Evolutionary conservation across 2,888 invertebrate genomes (phyloP), one percentile per base, ranked within the genome.

Genomic region (Harmothoe impar): DNA sequence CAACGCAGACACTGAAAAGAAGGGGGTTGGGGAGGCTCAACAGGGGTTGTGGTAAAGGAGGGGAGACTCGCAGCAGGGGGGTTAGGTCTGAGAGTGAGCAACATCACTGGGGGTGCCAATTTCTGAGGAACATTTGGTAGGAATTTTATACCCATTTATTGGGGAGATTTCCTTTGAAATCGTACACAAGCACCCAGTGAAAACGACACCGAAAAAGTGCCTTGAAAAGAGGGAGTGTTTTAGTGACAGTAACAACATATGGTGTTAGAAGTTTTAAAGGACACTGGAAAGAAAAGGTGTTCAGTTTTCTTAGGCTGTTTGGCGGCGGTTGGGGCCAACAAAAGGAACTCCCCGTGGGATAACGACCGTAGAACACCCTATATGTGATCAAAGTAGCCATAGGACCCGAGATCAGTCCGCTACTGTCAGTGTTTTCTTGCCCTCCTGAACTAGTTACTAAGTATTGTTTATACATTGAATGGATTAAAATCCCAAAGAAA

Each of bases 151-250:
- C 72, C 25, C 72, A 72, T 72, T 72, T 72, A 23, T 72, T 29
- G 72, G 72, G 25, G 72, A 72, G 72, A 72, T 72, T 29, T 29
- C 72, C 72, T 72, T 72, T 72, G 72, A 72, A 72, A 72, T 72
- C 29, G 31, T 29, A 72, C 23, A 62, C 62, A 62, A 62, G n/a
- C 29, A 15, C 10, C 29, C 29, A 29, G 72, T 72, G 72, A 72
- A 72, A 72, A 15, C 29, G 29, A 72, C 72, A 72, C 72, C 72
- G 29, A 72, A 62, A 62, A 62, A 72, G 72, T 29, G 72, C 31
- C 25, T 15, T 72, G 62, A 31, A 29, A 31, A 72, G 31, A 29
- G 25, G n/a, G 72, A 15, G 25, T 72, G 72, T n/a, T 72, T n/a
- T 29, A 29, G 20, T 15, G 25, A 72, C 72, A 72, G 29, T 72